A percentile compares a stretch with the other conserved stretches of the same genome.
phyloP scores from a whole-genome alignment of 2,113 vertebrate species.

The Coptodon bakossiorum region DNA sequence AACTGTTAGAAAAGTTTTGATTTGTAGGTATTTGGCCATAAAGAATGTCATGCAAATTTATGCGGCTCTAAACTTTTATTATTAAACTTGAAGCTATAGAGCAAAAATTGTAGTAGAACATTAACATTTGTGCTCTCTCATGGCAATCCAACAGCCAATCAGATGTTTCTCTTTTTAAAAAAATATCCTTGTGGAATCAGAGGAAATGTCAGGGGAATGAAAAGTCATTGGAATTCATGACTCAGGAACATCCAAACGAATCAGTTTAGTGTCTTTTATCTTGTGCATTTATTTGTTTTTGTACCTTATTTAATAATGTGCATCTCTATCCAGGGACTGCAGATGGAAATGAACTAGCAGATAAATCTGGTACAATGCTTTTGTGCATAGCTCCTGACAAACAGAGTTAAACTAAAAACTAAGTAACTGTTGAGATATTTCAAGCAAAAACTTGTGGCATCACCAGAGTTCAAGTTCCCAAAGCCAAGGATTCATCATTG shows the following conservation, averaged over 20 bases:
- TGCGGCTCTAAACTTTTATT: rapidly evolving
- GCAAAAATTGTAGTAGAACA: background rate
- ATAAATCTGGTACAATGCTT: background rate
- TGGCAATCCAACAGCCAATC: background rate
- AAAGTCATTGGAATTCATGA: background rate
- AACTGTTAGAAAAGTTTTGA: background rate
- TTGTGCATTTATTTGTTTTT: background rate
- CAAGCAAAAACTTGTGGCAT: background rate
- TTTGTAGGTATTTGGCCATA: background rate
- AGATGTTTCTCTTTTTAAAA: background rate
- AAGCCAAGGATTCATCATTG: background rate
- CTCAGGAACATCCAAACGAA: background rate
- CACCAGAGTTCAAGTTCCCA: background rate
- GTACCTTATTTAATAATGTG: background rate
- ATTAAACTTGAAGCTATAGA: background rate
- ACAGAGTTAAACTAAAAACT: background rate
- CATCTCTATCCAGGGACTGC: background rate
- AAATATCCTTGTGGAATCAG: background rate
- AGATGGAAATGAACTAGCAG: background rate
- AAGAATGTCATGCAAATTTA: background rate
- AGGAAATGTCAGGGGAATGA: background rate
- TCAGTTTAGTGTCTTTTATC: background rate
- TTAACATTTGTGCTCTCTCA: background rate
- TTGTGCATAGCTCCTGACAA: background rate
- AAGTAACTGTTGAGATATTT: background rate